These are phyloP conservation scores for Sinocyclocheilus grahami DNA, from an alignment of 2,113 vertebrate genomes.

Conservation along the genomic window DNA sequence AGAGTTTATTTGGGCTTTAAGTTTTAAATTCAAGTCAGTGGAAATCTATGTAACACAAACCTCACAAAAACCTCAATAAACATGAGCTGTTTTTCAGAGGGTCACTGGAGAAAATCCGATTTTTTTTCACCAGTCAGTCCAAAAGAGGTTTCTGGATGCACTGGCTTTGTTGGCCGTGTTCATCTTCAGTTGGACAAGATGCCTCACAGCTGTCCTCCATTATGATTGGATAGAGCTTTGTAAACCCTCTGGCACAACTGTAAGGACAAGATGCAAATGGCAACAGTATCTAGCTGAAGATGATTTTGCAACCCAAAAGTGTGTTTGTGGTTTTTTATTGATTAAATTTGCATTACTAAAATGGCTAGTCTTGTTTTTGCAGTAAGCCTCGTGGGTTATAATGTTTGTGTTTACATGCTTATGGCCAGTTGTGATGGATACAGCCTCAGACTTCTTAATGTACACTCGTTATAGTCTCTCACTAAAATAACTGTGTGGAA, in stretches of 20 bases:
- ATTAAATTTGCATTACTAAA: background rate
- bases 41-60: too few relatives aligned
- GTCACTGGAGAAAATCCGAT: background rate
- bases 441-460: background rate
- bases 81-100: background rate
- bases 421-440: background rate
- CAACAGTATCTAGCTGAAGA: background rate
- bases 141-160: background rate
- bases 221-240: constrained; percentile 25
- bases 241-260: constrained; percentile 1
- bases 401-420: background rate
- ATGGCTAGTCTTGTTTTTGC: background rate
- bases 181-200: constrained; percentile 21
- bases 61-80: background rate
- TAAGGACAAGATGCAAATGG: background rate
- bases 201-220: constrained; percentile 24
- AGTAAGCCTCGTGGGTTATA: too few relatives aligned
- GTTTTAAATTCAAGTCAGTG: background rate
- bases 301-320: background rate
- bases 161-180: background rate
- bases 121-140: background rate
- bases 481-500: background rate
- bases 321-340: background rate
- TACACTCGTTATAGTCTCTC: background rate
- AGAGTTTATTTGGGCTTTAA: background rate